A percentile compares a stretch with the other conserved stretches of the same genome.
Conservation (phyloP, 2,113 vertebrate species). For the Spheniscus mendiculus region DNA sequence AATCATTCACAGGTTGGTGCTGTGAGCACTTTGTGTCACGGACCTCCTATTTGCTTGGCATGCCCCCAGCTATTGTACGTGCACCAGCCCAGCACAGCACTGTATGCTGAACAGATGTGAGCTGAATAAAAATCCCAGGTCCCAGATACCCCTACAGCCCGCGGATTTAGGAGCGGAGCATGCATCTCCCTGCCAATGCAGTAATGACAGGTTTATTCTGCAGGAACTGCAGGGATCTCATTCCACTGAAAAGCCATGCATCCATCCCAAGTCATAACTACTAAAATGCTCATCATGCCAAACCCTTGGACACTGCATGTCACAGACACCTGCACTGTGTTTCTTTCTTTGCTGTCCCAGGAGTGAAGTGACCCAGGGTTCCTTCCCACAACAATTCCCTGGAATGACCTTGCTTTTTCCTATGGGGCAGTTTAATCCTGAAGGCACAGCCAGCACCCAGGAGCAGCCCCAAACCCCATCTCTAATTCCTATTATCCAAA, state of each 20-base stretch:
- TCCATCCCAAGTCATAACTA: background rate
- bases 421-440: background rate
- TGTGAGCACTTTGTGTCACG: background rate
- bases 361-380: background rate
- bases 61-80: background rate
- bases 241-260: background rate
- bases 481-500: background rate
- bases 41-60: slow-evolving; percentile 5
- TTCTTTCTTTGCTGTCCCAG: background rate
- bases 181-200: background rate
- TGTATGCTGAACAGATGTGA: slow-evolving; percentile 37
- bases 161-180: background rate
- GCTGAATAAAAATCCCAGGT: slow-evolving; percentile 40
- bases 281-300: background rate
- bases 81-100: background rate
- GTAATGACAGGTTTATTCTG: background rate
- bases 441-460: background rate
- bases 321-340: background rate
- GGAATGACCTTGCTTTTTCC: background rate
- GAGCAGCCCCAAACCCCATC: background rate
- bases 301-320: background rate
- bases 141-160: background rate
- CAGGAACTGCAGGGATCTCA: background rate
- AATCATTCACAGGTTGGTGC: background rate
- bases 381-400: background rate